Evolutionary conservation across 2,888 invertebrate genomes (phyloP), one percentile per base, ranked within the genome.

Genomic region (Synanthedon myopaeformis): DNA sequence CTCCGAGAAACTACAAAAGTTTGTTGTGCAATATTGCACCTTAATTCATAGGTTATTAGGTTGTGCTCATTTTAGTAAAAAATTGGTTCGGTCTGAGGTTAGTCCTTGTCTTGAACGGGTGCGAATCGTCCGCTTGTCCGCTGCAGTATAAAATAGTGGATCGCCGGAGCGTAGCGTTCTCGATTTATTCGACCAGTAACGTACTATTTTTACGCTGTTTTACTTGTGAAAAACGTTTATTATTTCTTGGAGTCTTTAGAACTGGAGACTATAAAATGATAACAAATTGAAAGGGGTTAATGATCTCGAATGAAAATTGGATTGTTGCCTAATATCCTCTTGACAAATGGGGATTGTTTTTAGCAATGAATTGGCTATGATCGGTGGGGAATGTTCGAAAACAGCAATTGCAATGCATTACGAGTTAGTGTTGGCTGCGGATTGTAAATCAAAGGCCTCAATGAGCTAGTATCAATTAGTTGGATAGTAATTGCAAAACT

Each of bases 251-350:
- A 61, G 66, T 61, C 19, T n/a, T 48, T 48, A 13, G 11, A 28
- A n/a, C 60, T 61, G 58, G 58, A 49, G 49, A 6, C 14, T 35
- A 35, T 35, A 35, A 35, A 55, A 54, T 69, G 67, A 68, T 72
- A 69, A 66, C 58, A 57, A 57, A n/a, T 66, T 62, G 61, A 70
- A 67, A 57, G 67, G 72, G 79, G 80, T 77, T 72, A 79, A 76
- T 71, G 72, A 59, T 67, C 66, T 61, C 55, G 53, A 58, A 59
- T 28, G 41, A 28, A 28, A 13, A 58, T 78, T 81, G 81, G 80
- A 81, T 62, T 62, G 60, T 55, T 80, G 80, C 79, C 81, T 81
- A 80, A 82, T 79, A 74, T 62, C 65, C 61, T 17, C 42, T 52
- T 42, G 52, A 51, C 51, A 41, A 51, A 51, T 45, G 45, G 13